Evolutionary conservation across 2,797 vertebrate species (phyloP).

Genomic region (Lagorchestes hirsutus): DNA sequence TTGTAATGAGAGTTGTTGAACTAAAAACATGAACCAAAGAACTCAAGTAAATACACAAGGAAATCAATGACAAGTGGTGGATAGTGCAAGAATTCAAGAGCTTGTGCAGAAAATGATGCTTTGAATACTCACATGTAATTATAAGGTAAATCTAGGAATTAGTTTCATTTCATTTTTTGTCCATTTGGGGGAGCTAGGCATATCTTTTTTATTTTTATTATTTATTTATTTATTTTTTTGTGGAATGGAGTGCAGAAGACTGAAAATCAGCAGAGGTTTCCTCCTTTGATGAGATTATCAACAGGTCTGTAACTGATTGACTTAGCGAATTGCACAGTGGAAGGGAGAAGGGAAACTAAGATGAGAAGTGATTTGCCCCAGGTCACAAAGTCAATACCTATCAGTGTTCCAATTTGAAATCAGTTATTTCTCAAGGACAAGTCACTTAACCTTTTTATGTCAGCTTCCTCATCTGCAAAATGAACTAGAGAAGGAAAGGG

Average conservation of each 20-base stretch:
- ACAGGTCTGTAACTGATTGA: neutral
- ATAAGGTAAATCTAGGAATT: constrained; percentile 36
- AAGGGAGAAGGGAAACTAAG: neutral
- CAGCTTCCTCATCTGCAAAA: neutral
- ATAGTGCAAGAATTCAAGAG: neutral
- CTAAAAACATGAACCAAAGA: neutral
- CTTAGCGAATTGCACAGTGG: too few relatives aligned
- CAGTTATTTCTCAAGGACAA: neutral
- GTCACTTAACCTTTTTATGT: neutral
- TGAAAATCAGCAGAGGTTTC: neutral
- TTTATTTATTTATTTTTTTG: too few relatives aligned
- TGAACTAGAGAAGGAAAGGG: neutral
- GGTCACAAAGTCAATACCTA: neutral
- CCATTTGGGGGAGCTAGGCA: neutral
- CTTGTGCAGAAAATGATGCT: neutral
- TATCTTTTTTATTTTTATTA: too few relatives aligned
- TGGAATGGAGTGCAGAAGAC: neutral
- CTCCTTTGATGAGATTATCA: neutral
- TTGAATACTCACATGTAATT: neutral
- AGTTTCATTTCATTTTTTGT: constrained; percentile 3
- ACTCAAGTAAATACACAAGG: neutral
- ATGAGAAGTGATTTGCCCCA: neutral
- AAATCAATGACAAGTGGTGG: neutral
- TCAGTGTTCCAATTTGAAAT: neutral
- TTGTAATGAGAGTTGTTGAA: neutral